Conservation (phyloP, 2,113 vertebrate species). For the Passer domesticus region DNA sequence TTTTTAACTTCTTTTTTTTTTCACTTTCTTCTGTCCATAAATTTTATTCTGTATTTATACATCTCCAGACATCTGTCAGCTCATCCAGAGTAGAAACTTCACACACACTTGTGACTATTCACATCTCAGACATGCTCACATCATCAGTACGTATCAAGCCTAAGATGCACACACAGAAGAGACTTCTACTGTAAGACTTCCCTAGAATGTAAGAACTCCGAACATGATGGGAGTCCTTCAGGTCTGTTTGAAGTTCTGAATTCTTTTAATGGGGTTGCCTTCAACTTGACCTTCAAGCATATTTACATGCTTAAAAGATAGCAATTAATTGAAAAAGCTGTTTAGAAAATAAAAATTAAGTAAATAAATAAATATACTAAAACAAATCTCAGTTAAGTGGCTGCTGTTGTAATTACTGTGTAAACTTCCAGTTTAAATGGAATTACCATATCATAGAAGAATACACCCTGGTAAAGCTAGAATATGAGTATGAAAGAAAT, state of each 20-base stretch:
- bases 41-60: neutral
- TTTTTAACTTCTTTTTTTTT: neutral
- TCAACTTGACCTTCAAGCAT: neutral
- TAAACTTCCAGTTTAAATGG: neutral
- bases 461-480: neutral
- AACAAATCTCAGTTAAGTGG: neutral
- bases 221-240: neutral
- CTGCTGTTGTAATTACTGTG: neutral
- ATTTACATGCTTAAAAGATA: neutral
- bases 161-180: rapidly evolving
- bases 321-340: neutral
- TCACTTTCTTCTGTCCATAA: neutral
- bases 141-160: neutral
- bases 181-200: neutral
- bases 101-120: neutral
- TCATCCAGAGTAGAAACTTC: neutral
- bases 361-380: neutral
- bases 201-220: neutral
- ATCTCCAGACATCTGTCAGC: neutral
- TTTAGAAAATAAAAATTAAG: neutral
- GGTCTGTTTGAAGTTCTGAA: neutral
- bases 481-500: neutral
- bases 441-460: neutral
- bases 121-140: neutral
- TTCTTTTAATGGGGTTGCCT: neutral